Conservation (phyloP, 1,140 invertebrate species). For the Micrasema minimum region DNA sequence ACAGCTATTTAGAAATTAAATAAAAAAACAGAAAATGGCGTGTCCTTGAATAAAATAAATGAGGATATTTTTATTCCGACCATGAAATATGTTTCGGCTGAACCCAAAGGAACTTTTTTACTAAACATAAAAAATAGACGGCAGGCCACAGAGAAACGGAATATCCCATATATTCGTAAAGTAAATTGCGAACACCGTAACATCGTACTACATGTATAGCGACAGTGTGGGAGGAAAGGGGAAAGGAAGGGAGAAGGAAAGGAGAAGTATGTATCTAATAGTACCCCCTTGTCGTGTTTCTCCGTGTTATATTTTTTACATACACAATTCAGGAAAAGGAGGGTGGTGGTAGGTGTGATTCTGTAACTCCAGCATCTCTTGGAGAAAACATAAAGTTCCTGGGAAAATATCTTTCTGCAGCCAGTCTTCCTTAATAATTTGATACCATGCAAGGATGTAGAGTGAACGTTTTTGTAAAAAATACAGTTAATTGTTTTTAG, state of each 20-base stretch:
- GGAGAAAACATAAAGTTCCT: conserved; percentile 26
- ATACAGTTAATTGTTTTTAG: too few relatives aligned
- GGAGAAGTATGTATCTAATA: not conserved
- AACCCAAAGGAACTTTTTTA: conserved; percentile 23
- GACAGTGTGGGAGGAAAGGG: too few relatives aligned
- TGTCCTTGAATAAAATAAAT: conserved; percentile 21
- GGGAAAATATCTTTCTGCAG: conserved; percentile 6
- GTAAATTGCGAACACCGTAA: conserved; percentile 13
- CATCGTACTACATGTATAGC: not conserved
- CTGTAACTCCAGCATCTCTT: conserved; percentile 17
- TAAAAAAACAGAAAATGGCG: too few relatives aligned
- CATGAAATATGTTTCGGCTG: conserved; percentile 21
- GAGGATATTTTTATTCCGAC: conserved; percentile 24
- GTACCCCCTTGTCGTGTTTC: too few relatives aligned
- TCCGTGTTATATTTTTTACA: conserved; percentile 2
- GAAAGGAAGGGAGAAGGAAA: too few relatives aligned
- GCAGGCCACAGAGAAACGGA: conserved; percentile 1
- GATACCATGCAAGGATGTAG: conserved; percentile 12
- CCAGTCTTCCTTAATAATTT: conserved; percentile 25
- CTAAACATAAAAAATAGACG: conserved; percentile 31
- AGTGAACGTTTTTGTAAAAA: conserved; percentile 8
- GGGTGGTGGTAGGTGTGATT: conserved; percentile 15
- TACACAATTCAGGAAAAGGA: conserved; percentile 14
- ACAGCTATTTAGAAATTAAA: too few relatives aligned
- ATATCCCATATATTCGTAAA: conserved; percentile 20